phyloP scores from a whole-genome alignment of 2,113 vertebrate genomes.

The Cygnus atratus region DNA sequence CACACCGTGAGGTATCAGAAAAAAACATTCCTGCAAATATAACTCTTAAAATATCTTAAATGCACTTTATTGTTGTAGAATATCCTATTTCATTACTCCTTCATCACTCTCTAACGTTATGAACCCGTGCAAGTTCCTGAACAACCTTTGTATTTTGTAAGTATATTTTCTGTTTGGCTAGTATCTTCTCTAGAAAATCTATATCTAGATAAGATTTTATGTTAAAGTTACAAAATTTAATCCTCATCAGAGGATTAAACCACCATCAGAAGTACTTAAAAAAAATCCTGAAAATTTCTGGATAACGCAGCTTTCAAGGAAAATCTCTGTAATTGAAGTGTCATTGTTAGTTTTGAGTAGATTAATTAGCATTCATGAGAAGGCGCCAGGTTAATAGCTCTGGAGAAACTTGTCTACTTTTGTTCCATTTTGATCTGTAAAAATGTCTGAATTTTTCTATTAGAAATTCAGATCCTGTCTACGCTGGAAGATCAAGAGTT shows the following conservation, averaged over 20 bases:
- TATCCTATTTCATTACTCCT: neutral
- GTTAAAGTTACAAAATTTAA: neutral
- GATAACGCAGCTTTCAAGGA: neutral
- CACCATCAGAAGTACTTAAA: neutral
- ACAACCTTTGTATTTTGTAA: neutral
- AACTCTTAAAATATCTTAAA: neutral
- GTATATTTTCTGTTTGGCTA: neutral
- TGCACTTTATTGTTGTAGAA: neutral
- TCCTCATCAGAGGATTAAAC: neutral
- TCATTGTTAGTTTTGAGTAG: neutral
- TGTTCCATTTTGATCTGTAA: constrained; percentile 7
- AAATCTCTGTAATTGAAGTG: neutral
- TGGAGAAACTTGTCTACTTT: neutral
- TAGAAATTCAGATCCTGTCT: neutral
- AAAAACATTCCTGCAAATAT: neutral
- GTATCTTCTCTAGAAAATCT: neutral
- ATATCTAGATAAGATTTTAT: neutral
- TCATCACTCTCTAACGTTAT: neutral
- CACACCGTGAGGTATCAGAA: neutral
- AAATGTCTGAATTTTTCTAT: neutral
- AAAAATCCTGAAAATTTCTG: neutral
- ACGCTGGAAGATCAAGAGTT: neutral
- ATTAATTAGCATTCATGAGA: neutral
- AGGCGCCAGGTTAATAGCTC: neutral
- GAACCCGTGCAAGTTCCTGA: neutral